phyloP scores from a whole-genome alignment of 2,113 vertebrate genomes.

The Otolemur garnettii region DNA sequence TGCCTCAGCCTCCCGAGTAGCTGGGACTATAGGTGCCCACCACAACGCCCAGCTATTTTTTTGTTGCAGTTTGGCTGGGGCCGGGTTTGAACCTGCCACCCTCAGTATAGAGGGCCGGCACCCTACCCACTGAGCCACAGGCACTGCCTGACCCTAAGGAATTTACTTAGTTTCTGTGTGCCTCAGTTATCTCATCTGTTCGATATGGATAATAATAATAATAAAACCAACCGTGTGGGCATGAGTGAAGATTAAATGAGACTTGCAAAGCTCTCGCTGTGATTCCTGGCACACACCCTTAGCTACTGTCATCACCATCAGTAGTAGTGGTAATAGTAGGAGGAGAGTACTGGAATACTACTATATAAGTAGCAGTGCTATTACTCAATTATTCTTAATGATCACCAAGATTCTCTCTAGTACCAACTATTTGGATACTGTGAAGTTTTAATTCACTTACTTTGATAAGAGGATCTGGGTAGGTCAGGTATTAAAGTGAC shows the following conservation, averaged over 20 bases:
- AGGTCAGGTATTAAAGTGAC: constrained; percentile 4
- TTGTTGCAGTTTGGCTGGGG: too few species aligned
- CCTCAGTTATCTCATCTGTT: constrained; percentile 9
- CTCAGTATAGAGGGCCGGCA: too few species aligned
- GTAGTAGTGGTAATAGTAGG: background rate
- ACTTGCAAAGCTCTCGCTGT: background rate
- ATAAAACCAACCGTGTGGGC: background rate
- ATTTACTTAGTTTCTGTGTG: background rate
- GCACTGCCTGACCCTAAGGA: too few species aligned
- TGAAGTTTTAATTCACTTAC: background rate
- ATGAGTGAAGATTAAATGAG: background rate
- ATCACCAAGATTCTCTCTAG: background rate
- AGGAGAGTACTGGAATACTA: background rate
- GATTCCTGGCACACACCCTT: background rate
- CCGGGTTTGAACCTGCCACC: too few species aligned
- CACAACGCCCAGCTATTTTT: too few species aligned
- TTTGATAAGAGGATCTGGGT: background rate
- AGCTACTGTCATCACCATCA: background rate
- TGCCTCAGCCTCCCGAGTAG: too few species aligned
- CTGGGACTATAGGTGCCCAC: too few species aligned
- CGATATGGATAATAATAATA: background rate
- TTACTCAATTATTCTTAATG: background rate
- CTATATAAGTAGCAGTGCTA: too few species aligned
- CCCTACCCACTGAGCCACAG: too few species aligned
- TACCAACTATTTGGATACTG: background rate